A percentile compares a stretch with the other conserved stretches of the same genome.
phyloP scores from a whole-genome alignment of 2,888 invertebrate species.

The Melinopterus prodromus region DNA sequence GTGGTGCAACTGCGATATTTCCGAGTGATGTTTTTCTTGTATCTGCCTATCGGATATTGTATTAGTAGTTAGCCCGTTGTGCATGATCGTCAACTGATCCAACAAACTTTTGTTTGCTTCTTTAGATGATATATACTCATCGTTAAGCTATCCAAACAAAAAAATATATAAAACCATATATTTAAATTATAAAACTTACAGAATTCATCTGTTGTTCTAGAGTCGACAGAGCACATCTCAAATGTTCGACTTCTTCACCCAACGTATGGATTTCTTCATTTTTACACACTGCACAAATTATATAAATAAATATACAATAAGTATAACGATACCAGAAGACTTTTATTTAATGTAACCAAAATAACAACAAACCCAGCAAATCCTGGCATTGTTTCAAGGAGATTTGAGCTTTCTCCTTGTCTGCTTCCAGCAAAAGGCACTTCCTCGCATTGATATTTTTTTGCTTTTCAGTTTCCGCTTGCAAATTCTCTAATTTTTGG shows the following conservation, averaged over 20 bases:
- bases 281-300: constrained; percentile 40
- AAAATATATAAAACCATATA: not conserved
- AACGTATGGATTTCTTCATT: constrained; percentile 41
- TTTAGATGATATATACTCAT: constrained; percentile 41
- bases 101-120: constrained; percentile 43
- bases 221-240: constrained; percentile 26
- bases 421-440: constrained; percentile 41
- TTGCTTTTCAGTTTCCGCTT: constrained; percentile 37
- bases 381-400: constrained; percentile 45
- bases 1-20: constrained; percentile 43
- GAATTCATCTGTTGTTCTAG: constrained; percentile 32
- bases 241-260: constrained; percentile 36
- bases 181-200: constrained; percentile 23
- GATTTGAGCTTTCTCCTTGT: constrained; percentile 42
- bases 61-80: constrained; percentile 43
- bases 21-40: constrained; percentile 43
- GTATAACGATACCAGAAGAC: no score
- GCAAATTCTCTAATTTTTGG: constrained; percentile 40
- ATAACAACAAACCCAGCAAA: constrained; percentile 41
- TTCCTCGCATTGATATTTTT: constrained; percentile 38
- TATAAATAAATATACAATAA: constrained; percentile 5
- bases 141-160: constrained; percentile 34
- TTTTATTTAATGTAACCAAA: constrained; percentile 6
- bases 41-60: constrained; percentile 44
- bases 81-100: constrained; percentile 44